phyloP scores from a whole-genome alignment of 2,797 vertebrate genomes.

The Octomys mimax region DNA sequence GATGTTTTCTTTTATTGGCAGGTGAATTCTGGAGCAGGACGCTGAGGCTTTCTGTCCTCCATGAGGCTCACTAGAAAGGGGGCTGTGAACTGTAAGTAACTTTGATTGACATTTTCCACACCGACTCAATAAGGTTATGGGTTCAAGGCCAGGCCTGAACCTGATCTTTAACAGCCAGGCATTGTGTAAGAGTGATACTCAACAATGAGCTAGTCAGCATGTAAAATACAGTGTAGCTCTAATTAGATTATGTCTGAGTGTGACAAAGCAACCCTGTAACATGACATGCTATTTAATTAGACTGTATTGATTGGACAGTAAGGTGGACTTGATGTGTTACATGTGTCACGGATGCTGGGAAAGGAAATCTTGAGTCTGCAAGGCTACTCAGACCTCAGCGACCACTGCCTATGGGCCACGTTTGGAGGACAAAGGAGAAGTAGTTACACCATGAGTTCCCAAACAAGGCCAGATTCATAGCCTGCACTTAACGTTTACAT shows the following conservation, averaged over 20 bases:
- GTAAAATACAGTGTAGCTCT: conserved; percentile 59
- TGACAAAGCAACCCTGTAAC: conserved; percentile 58
- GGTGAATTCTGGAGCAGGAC: conserved; percentile 74
- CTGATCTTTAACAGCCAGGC: conserved; percentile 53
- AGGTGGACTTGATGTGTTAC: conserved; percentile 31
- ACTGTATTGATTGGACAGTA: conserved; percentile 65
- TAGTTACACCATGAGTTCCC: not conserved
- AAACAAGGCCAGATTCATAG: not conserved
- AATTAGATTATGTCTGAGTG: conserved; percentile 72
- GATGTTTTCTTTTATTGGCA: conserved; percentile 71
- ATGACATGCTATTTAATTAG: conserved; percentile 73
- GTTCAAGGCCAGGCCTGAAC: conserved; percentile 66
- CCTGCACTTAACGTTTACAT: not conserved
- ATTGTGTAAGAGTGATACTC: not conserved
- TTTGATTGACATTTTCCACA: conserved; percentile 51
- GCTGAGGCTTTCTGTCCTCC: conserved; percentile 71
- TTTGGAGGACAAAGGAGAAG: not conserved
- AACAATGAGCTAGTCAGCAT: conserved; percentile 32
- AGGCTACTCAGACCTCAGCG: not conserved
- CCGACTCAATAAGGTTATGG: conserved; percentile 47
- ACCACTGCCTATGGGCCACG: not conserved
- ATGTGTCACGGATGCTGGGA: not conserved
- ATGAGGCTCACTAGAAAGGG: conserved; percentile 69
- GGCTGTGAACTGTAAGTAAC: conserved; percentile 83
- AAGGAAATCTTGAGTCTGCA: conserved; percentile 42